These are phyloP conservation scores for Mesochorus sp. DNA, from an alignment of 2,888 invertebrate genomes.

Conservation along the genomic window DNA sequence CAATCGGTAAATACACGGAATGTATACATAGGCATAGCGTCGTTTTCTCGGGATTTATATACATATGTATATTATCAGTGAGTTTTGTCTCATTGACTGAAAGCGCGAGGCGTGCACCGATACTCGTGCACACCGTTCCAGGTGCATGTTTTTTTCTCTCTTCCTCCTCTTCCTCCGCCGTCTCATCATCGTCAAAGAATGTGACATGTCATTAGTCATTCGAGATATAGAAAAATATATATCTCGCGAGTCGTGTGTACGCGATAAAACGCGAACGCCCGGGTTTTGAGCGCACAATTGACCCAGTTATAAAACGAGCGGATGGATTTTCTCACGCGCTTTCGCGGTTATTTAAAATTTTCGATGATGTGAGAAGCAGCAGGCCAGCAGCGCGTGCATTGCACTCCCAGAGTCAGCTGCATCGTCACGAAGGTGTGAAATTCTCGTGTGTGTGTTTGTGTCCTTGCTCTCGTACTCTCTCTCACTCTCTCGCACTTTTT, in stretches of 20 bases:
- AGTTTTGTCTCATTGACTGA: neutral
- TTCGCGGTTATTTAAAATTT: conserved; percentile 5
- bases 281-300: conserved; percentile 62
- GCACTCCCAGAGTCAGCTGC: conserved; percentile 62
- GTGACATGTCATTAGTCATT: conserved; percentile 50
- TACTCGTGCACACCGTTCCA: neutral
- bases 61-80: conserved; percentile 25
- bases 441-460: too few species aligned
- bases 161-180: too few species aligned
- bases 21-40: too few species aligned
- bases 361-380: conserved; percentile 61
- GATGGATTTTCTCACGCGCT: conserved; percentile 68
- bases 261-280: conserved; percentile 52
- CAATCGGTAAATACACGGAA: conserved; percentile 54
- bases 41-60: conserved; percentile 18
- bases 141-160: conserved; percentile 1
- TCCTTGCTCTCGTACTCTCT: too few species aligned
- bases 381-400: too few species aligned
- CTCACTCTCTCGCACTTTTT: too few species aligned
- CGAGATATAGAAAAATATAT: conserved; percentile 34
- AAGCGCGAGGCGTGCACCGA: neutral
- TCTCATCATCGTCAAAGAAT: neutral
- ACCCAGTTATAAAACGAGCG: conserved; percentile 71
- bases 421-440: conserved; percentile 39
- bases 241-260: neutral